Conservation (phyloP, 2,797 vertebrate genomes). For the Garrulus glandarius region DNA sequence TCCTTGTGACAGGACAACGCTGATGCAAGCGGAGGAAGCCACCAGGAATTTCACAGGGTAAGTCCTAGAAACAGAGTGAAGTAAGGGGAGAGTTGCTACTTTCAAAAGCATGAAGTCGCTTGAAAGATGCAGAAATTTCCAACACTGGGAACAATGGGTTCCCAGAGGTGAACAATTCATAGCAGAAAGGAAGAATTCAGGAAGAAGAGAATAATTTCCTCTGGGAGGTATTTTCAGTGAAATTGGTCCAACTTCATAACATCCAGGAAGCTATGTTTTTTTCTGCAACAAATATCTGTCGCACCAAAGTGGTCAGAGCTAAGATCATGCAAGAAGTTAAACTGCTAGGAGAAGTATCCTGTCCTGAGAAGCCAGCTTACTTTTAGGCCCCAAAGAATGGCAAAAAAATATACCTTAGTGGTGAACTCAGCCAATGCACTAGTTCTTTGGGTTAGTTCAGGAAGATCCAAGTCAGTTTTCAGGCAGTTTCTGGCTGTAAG, state of each 20-base stretch:
- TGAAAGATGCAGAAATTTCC: background rate
- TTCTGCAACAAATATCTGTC: background rate
- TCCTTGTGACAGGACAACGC: background rate
- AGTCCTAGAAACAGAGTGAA: background rate
- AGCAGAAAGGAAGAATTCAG: background rate
- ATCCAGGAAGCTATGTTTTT: background rate
- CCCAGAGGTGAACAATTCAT: background rate
- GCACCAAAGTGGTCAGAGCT: background rate
- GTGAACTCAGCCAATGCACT: background rate
- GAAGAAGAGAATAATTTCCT: background rate
- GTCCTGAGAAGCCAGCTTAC: background rate
- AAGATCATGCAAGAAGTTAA: background rate
- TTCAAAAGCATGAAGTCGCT: background rate
- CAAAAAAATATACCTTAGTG: background rate
- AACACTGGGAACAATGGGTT: background rate
- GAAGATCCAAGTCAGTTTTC: background rate
- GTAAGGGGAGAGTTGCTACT: background rate
- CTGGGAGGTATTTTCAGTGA: background rate
- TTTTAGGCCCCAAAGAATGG: background rate
- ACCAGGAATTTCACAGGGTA: background rate
- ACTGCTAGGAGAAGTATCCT: background rate
- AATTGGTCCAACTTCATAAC: slow-evolving; percentile 9
- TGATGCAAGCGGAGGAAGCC: background rate
- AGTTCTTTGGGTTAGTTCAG: background rate
- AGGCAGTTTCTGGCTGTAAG: background rate